Conservation (phyloP, 2,113 vertebrate species). For the Tragelaphus scriptus region DNA sequence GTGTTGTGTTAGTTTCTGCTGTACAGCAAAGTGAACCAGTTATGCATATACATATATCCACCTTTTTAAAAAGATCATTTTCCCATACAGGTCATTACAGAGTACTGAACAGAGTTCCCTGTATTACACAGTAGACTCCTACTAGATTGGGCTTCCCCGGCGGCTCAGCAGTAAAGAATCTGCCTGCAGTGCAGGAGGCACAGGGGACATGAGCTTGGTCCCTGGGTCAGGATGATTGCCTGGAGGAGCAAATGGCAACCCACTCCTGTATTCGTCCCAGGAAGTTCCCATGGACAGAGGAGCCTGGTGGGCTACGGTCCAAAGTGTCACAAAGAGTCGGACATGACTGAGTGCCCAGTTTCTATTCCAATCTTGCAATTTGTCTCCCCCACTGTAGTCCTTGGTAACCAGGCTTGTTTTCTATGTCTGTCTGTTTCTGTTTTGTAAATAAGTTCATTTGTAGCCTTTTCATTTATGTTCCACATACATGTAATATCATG, state of each 20-base stretch:
- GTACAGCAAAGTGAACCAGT: background rate
- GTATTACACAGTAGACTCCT: background rate
- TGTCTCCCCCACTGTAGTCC: background rate
- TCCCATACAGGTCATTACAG: accelerated
- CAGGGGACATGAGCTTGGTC: background rate
- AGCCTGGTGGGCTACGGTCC: background rate
- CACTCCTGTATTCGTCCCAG: background rate
- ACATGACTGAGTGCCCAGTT: background rate
- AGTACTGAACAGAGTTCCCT: background rate
- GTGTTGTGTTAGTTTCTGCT: background rate
- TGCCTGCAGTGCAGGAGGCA: background rate
- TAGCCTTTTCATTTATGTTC: background rate
- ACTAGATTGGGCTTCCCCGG: background rate
- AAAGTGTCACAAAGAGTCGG: background rate
- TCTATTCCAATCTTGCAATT: background rate
- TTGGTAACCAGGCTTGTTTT: background rate
- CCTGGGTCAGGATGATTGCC: background rate
- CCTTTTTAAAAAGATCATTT: background rate
- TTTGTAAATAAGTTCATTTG: background rate
- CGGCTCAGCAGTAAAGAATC: background rate
- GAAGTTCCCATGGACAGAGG: background rate
- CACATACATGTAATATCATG: background rate
- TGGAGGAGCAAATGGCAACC: background rate
- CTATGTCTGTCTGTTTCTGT: background rate
- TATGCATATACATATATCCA: background rate